Percentiles rank a stretch among this genome's conserved stretches.
phyloP scores from a whole-genome alignment of 2,113 vertebrate species.

The Anser brachyrhynchus region DNA sequence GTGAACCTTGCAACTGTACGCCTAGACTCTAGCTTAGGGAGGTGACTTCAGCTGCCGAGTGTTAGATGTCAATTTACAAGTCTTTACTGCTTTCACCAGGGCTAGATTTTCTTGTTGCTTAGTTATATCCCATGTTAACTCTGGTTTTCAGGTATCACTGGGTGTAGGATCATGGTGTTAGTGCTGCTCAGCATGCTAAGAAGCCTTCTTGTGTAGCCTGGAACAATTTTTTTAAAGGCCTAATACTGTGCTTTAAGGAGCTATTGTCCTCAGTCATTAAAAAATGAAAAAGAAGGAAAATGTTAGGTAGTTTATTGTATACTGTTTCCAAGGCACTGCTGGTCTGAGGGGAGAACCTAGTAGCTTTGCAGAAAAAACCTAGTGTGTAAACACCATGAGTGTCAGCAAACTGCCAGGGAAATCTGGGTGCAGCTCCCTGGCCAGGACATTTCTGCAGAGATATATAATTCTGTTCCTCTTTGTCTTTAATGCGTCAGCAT shows the following conservation, averaged over 20 bases:
- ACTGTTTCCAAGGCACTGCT: neutral
- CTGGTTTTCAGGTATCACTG: neutral
- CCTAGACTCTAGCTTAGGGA: neutral
- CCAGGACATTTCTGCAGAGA: neutral
- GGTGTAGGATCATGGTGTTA: neutral
- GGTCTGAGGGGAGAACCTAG: neutral
- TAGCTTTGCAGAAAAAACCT: neutral
- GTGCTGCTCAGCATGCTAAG: neutral
- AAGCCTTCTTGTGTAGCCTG: neutral
- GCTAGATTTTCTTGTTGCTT: neutral
- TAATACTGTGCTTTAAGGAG: neutral
- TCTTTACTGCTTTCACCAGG: neutral
- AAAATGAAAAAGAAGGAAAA: neutral
- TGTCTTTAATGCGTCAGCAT: neutral
- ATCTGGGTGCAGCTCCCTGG: neutral
- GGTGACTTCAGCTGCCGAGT: neutral
- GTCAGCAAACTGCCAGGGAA: neutral
- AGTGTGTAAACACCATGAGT: neutral
- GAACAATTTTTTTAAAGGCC: neutral
- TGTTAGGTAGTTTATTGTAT: neutral
- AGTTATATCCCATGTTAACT: neutral
- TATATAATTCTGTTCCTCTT: neutral
- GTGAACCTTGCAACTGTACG: fast-evolving
- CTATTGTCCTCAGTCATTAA: neutral
- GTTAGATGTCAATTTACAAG: neutral